These are phyloP conservation scores for Xiphorhynchus elegans DNA, from an alignment of 2,113 vertebrate genomes.

Conservation along the genomic window DNA sequence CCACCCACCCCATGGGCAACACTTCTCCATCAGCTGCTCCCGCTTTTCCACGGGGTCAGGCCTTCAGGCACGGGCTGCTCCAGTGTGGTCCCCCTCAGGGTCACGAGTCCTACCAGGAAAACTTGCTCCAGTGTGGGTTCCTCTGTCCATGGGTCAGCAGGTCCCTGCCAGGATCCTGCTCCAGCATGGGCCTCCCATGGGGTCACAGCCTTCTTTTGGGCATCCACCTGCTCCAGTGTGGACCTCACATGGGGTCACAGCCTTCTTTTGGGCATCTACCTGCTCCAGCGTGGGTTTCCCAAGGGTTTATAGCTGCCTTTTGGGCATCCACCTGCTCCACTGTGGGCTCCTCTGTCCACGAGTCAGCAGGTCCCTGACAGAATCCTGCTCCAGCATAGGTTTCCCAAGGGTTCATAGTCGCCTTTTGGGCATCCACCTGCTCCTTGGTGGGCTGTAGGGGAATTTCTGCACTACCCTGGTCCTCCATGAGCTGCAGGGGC, in stretches of 20 bases:
- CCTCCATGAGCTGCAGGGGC: background rate
- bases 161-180: background rate
- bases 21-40: background rate
- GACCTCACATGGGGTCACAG: no score
- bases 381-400: no score
- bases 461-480: background rate
- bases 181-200: background rate
- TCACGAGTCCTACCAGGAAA: background rate
- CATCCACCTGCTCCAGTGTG: background rate
- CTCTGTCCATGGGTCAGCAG: background rate
- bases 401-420: no score
- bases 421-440: no score
- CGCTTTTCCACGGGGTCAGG: background rate
- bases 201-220: background rate
- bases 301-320: background rate
- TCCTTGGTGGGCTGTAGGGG: background rate
- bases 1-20: background rate
- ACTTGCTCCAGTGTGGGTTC: background rate
- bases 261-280: no score
- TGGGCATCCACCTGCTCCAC: background rate
- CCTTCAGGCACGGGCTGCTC: background rate
- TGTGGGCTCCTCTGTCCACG: background rate
- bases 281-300: background rate
- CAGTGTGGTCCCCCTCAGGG: background rate
- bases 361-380: no score